Percentiles rank a stretch among this genome's conserved stretches.
These are phyloP conservation scores for Triops longicaudatus DNA, from an alignment of 1,140 invertebrate species.

Conservation along the genomic window DNA sequence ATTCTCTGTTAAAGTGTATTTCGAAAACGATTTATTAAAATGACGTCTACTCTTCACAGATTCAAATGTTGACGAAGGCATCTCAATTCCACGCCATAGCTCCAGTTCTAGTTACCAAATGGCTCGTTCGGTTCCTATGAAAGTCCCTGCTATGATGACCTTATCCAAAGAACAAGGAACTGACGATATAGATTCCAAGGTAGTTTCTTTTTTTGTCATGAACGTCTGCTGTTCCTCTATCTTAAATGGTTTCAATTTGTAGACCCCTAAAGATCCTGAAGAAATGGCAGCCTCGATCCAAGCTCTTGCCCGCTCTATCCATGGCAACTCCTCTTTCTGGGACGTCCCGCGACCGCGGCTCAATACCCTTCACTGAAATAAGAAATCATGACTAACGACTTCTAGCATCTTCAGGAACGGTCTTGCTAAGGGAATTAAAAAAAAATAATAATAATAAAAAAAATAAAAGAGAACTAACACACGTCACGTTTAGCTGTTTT, in stretches of 20 bases:
- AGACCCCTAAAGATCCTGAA: slow-evolving; percentile 17
- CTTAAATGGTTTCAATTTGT: neutral
- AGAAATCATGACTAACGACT: neutral
- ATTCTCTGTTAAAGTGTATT: neutral
- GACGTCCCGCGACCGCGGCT: slow-evolving; percentile 17
- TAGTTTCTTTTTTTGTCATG: neutral
- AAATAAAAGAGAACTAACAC: neutral
- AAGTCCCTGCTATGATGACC: neutral
- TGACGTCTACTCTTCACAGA: neutral
- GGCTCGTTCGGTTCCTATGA: slow-evolving; percentile 18
- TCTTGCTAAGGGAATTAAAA: neutral
- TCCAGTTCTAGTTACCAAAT: slow-evolving; percentile 4
- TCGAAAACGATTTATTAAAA: neutral
- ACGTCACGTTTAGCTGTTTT: neutral
- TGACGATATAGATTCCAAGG: slow-evolving; percentile 15
- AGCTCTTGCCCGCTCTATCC: slow-evolving; percentile 18
- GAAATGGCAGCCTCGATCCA: slow-evolving; percentile 24
- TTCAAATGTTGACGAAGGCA: slow-evolving; percentile 19
- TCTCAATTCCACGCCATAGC: neutral
- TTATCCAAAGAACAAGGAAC: neutral
- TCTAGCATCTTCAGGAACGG: neutral
- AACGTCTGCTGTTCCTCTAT: neutral
- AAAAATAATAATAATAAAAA: neutral
- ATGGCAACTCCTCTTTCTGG: slow-evolving; percentile 16
- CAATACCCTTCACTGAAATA: slow-evolving; percentile 22